Percentiles rank a stretch among this genome's conserved stretches.
Evolutionary conservation across 2,888 invertebrate species (phyloP).

Genomic region (Xanthia togata): DNA sequence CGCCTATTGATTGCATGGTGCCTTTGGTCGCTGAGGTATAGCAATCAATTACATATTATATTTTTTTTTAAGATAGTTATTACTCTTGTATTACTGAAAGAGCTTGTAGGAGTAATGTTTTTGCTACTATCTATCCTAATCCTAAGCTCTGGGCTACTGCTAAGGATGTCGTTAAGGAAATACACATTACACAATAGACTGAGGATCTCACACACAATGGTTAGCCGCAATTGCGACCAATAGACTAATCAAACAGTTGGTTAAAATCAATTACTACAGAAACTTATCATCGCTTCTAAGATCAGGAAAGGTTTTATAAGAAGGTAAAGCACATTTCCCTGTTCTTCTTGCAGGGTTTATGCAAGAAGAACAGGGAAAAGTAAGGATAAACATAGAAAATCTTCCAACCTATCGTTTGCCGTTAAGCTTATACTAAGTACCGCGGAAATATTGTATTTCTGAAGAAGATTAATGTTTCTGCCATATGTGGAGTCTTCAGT

Average conservation of each 20-base stretch:
- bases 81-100: neutral
- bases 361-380: neutral
- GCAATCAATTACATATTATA: neutral
- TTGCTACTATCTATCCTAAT: neutral
- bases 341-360: no score
- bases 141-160: neutral
- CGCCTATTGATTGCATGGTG: conserved; percentile 90
- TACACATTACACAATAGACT: no score
- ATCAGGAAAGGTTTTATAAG: no score
- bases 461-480: conserved; percentile 44
- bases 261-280: neutral
- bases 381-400: neutral
- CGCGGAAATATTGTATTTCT: conserved; percentile 25
- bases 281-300: neutral
- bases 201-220: no score
- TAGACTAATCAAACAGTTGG: no score
- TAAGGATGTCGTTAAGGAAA: neutral
- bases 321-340: no score
- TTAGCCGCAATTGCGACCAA: neutral
- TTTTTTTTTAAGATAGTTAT: neutral
- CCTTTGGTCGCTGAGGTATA: conserved; percentile 87
- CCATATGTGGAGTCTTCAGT: conserved; percentile 23
- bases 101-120: neutral
- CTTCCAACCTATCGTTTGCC: neutral
- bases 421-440: conserved; percentile 15